phyloP scores from a whole-genome alignment of 35 echinoderm and acorn worm species.

The Ptychodera flava region DNA sequence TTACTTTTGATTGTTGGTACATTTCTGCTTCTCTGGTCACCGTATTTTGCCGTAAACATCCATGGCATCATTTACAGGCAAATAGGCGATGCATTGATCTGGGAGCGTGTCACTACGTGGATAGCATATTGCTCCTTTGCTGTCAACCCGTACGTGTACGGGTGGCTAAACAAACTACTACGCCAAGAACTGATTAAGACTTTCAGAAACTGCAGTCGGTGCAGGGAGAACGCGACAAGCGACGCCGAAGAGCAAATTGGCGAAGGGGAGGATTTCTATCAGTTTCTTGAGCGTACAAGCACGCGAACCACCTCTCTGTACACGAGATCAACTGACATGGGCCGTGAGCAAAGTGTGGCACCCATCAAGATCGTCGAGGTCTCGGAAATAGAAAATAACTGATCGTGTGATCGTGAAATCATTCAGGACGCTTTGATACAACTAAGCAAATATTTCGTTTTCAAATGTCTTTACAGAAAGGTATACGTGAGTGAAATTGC shows the following conservation, averaged over 20 bases:
- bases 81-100: slow-evolving; percentile 14
- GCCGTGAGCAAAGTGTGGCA: neutral
- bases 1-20: slow-evolving; percentile 48
- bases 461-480: no score
- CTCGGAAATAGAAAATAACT: neutral
- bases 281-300: slow-evolving; percentile 80
- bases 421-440: no score
- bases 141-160: slow-evolving; percentile 73
- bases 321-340: neutral
- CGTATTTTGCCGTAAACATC: slow-evolving; percentile 59
- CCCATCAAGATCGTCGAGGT: neutral
- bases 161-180: slow-evolving; percentile 60
- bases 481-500: no score
- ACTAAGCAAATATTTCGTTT: no score
- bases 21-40: slow-evolving; percentile 67
- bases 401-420: no score
- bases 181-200: slow-evolving; percentile 48
- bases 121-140: slow-evolving; percentile 65
- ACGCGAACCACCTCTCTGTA: slow-evolving; percentile 32
- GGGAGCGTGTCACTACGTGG: slow-evolving; percentile 68
- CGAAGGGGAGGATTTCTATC: slow-evolving; percentile 80
- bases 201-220: slow-evolving; percentile 7
- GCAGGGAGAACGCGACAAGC: neutral
- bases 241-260: slow-evolving; percentile 31
- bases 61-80: slow-evolving; percentile 47